These are phyloP conservation scores for Apomyelois bistriatella DNA, from an alignment of 2,888 invertebrate genomes.

Conservation along the genomic window DNA sequence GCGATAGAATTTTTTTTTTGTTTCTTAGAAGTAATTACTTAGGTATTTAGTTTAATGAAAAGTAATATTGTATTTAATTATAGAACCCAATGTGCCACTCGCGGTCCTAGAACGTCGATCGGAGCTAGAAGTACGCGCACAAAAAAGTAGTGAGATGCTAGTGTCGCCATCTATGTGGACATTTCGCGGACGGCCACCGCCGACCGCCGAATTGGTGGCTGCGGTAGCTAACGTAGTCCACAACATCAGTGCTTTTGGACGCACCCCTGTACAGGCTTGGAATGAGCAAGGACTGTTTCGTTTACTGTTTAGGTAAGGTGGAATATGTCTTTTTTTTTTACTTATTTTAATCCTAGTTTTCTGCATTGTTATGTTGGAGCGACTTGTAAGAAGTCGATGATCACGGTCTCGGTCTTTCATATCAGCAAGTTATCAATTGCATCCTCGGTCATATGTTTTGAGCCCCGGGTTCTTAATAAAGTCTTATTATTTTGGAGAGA, in stretches of 20 bases:
- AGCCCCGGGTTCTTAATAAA: too few species aligned
- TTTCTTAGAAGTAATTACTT: too few species aligned
- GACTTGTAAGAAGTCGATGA: too few species aligned
- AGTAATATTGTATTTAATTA: conserved; percentile 21
- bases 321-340: not conserved
- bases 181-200: conserved; percentile 37
- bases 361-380: too few species aligned
- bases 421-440: too few species aligned
- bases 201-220: conserved; percentile 48
- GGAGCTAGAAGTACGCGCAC: conserved; percentile 62
- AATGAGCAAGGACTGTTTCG: conserved; percentile 62
- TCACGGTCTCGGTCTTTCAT: too few species aligned
- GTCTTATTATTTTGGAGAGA: too few species aligned
- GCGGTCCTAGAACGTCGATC: conserved; percentile 55
- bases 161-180: conserved; percentile 34
- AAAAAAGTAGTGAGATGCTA: conserved; percentile 47
- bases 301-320: conserved; percentile 61
- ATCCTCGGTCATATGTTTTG: too few species aligned
- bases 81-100: conserved; percentile 62
- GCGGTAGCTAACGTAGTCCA: conserved; percentile 51
- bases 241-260: conserved; percentile 48
- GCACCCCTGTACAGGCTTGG: conserved; percentile 56
- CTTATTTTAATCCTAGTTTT: too few species aligned
- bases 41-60: too few species aligned
- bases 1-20: too few species aligned